A percentile compares a stretch with the other conserved stretches of the same genome.
Conservation (phyloP, 1,140 invertebrate species). For the Polypedilum vanderplanki region DNA sequence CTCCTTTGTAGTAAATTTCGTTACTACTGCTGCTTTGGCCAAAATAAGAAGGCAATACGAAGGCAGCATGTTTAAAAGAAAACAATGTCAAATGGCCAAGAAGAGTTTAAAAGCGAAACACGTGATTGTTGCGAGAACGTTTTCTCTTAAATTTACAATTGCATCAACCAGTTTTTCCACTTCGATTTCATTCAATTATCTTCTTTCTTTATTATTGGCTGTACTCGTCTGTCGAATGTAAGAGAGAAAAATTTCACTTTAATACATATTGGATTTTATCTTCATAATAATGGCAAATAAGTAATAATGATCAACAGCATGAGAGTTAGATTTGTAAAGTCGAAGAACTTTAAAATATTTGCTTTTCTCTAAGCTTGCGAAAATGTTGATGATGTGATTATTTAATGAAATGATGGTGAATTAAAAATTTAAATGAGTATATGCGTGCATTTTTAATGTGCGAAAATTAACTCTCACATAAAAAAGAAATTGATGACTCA, state of each 20-base stretch:
- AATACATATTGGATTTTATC: neutral
- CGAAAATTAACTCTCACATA: neutral
- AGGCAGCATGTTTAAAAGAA: slow-evolving; percentile 2
- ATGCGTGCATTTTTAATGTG: neutral
- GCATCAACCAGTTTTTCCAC: slow-evolving; percentile 24
- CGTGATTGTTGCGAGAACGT: slow-evolving; percentile 10
- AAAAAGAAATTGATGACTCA: neutral
- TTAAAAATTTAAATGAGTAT: neutral
- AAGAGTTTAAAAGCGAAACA: neutral
- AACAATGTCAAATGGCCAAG: slow-evolving; percentile 24
- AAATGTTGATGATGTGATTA: too few species aligned
- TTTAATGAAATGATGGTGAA: neutral
- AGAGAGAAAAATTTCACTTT: slow-evolving; percentile 23
- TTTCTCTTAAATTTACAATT: neutral
- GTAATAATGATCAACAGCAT: neutral
- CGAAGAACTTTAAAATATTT: neutral
- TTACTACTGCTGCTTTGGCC: neutral
- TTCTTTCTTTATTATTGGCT: neutral
- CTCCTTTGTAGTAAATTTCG: neutral
- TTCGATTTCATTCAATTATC: slow-evolving; percentile 29
- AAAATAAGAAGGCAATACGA: neutral
- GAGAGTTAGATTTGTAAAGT: neutral
- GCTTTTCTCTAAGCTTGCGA: too few species aligned
- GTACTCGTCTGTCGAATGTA: neutral
- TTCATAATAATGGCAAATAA: neutral